Conservation (phyloP, 2,113 vertebrate genomes). For the Tychaedon coryphoeus region DNA sequence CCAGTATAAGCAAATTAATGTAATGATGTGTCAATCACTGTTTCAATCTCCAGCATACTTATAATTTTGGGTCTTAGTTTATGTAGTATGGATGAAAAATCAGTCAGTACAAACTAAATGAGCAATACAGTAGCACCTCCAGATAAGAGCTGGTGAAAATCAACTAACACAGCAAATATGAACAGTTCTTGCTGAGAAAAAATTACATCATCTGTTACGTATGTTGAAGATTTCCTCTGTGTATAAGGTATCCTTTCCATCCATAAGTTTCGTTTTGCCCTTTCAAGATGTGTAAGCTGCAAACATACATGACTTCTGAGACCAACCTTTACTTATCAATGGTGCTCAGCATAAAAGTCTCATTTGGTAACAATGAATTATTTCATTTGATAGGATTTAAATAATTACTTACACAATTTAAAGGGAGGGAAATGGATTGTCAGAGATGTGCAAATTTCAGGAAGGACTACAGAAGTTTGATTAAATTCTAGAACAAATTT, state of each 20-base stretch:
- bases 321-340: accelerated
- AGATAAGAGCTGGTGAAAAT: not conserved
- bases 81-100: not conserved
- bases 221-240: not conserved
- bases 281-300: not conserved
- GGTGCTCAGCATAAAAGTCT: not conserved
- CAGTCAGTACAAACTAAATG: not conserved
- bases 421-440: not conserved
- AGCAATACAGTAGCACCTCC: not conserved
- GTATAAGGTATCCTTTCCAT: not conserved
- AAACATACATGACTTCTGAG: not conserved
- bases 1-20: conserved; percentile 34
- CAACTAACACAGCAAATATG: not conserved
- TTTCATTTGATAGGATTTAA: not conserved
- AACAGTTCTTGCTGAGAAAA: not conserved
- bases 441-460: not conserved
- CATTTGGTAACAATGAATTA: not conserved
- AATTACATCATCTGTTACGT: not conserved
- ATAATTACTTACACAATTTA: not conserved
- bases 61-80: not conserved
- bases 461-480: not conserved
- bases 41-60: conserved; percentile 2
- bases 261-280: not conserved
- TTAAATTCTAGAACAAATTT: not conserved
- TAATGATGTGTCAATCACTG: not conserved